phyloP scores from a whole-genome alignment of 30 jellyfish, hydroid and myxozoan genomes.

The Clytia hemisphaerica region DNA sequence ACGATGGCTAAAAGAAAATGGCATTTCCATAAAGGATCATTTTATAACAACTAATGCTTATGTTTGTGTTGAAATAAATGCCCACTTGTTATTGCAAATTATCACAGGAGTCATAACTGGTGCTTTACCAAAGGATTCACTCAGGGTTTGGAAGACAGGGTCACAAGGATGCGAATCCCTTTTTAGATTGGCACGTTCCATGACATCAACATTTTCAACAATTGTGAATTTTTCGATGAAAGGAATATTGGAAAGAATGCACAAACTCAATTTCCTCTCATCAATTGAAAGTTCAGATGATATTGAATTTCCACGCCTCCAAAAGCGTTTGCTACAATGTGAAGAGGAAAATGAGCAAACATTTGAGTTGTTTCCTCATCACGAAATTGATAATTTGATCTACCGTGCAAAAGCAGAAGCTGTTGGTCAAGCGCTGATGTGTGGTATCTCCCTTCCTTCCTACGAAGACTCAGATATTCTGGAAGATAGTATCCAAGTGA shows the following conservation, averaged over 20 bases:
- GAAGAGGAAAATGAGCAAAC: conserved; percentile 28
- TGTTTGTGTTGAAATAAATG: conserved; percentile 26
- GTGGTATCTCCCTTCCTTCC: too few relatives aligned
- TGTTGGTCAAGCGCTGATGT: too few relatives aligned
- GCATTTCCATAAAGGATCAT: conserved; percentile 4
- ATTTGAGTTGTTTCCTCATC: too few relatives aligned
- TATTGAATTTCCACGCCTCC: conserved; percentile 27
- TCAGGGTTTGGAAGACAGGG: conserved; percentile 23
- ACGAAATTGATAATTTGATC: too few relatives aligned
- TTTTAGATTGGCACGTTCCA: conserved; percentile 15
- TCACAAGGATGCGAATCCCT: conserved; percentile 34
- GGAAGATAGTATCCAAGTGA: too few relatives aligned
- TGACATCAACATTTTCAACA: too few relatives aligned
- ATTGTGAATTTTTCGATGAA: conserved; percentile 27
- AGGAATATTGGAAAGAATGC: conserved; percentile 25
- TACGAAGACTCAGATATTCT: too few relatives aligned
- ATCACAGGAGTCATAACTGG: conserved; percentile 2
- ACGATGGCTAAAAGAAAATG: conserved; percentile 13
- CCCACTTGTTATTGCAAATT: conserved; percentile 28
- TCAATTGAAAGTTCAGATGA: conserved; percentile 6
- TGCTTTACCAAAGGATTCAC: conserved; percentile 23
- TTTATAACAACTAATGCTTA: conserved; percentile 33
- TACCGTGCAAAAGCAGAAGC: too few relatives aligned
- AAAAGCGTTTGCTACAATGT: conserved; percentile 9
- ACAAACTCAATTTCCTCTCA: conserved; percentile 23